Percentiles rank a stretch among this genome's conserved stretches.
Evolutionary conservation across 1,140 invertebrate species (phyloP).

Genomic region (Thereuonema tuberculata): DNA sequence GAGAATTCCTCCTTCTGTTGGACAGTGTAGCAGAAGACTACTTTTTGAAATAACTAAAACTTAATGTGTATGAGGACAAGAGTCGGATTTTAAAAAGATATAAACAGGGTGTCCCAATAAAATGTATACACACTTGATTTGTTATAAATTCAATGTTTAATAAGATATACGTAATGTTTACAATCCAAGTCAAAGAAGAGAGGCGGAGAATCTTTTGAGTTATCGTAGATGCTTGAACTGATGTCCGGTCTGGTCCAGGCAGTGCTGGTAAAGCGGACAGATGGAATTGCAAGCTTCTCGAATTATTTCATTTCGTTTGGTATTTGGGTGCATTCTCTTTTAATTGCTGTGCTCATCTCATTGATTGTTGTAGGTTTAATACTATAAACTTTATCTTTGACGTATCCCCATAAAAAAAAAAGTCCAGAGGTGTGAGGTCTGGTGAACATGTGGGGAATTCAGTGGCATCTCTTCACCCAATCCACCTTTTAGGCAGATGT

Average conservation of each 20-base stretch:
- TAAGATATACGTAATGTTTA: too few species aligned
- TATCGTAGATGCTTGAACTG: background rate
- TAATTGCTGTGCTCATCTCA: slow-evolving; percentile 2
- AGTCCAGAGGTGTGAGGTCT: background rate
- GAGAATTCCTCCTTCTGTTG: too few species aligned
- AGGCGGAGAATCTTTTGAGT: background rate
- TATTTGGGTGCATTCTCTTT: background rate
- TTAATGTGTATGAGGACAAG: too few species aligned
- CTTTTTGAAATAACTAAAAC: too few species aligned
- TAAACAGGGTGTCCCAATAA: too few species aligned
- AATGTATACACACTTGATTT: too few species aligned
- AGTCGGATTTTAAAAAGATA: too few species aligned
- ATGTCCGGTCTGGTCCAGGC: background rate
- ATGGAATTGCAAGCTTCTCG: background rate
- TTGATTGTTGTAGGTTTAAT: background rate
- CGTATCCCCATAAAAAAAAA: background rate
- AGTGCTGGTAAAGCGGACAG: background rate
- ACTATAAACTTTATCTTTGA: background rate
- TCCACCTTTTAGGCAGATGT: background rate
- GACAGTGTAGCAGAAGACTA: too few species aligned
- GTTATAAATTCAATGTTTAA: too few species aligned
- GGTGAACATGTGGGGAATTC: background rate
- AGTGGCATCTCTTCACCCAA: background rate
- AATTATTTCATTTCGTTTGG: slow-evolving; percentile 2
- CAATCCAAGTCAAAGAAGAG: too few species aligned